Evolutionary conservation across 2,113 vertebrate species (phyloP), one percentile per base, ranked within the genome.

Genomic region (Elephas maximus): DNA sequence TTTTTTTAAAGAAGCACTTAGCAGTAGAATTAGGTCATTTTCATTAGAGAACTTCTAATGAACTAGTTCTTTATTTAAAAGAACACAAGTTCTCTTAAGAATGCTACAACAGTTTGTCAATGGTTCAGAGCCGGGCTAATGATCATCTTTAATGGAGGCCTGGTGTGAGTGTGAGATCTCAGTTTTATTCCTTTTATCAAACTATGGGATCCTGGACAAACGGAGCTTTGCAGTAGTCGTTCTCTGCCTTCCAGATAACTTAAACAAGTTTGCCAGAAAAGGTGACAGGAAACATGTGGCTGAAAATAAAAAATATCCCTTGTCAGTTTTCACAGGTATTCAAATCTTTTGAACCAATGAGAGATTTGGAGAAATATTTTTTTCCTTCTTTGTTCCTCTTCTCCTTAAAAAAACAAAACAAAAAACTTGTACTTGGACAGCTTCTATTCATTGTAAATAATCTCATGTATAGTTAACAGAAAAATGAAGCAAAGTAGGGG

Each of bases 51-150:
- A 95, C 93, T 97, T 97, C 98, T 98, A 98, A 98, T 98, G 98
- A 98, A 98, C 97, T 96, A 98, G 97, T 98, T 97, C 96, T 98
- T 98, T 97, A 97, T 98, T 98, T 97, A 98, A 98, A 98, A 97
- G 97, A 98, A 98, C 91, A 90, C 95, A 96, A 76, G 5, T 96
- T 98, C 8, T 98, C 97, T 98, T 97, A 97, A 98, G 97, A 93
- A 98, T 97, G 97, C 97, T 97, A 82, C 96, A 97, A 94, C 96
- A 92, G 98, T 98, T 98, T 98, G 98, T 98, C 98, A 98, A 98
- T 98, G 98, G 98, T 98, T 98, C 98, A 98, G 97, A 98, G 97
- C 41, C 93, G 94, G 97, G 97, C 96, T 98, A 98, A 99, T 97
- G 98, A 98, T 98, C 97, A 97, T 96, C 95, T 97, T 98, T 98